phyloP scores from a whole-genome alignment of 2,113 vertebrate genomes.

The Clarias macrocephalus region DNA sequence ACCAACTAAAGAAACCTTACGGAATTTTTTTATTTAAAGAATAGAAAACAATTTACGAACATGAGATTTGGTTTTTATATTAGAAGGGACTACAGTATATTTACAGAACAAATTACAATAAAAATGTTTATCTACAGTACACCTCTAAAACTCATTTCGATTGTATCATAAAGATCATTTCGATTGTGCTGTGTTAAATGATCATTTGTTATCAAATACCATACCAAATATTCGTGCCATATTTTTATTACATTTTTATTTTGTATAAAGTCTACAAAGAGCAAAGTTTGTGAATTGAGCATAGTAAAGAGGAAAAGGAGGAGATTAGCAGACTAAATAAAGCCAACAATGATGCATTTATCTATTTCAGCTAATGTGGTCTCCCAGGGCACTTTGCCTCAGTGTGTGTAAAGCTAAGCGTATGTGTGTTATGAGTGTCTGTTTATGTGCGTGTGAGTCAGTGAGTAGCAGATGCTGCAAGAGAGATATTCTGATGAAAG shows the following conservation, averaged over 20 bases:
- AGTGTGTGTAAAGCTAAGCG: neutral
- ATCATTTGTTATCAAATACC: neutral
- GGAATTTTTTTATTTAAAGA: neutral
- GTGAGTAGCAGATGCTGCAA: slow-evolving; percentile 7
- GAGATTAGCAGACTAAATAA: slow-evolving; percentile 55
- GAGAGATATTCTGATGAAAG: slow-evolving; percentile 25
- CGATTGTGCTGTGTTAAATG: neutral
- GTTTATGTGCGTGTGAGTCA: slow-evolving; percentile 7
- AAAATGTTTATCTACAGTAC: neutral
- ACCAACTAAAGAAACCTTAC: neutral
- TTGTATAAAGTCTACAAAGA: slow-evolving; percentile 10
- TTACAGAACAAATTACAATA: neutral
- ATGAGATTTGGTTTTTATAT: no score
- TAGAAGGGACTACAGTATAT: neutral
- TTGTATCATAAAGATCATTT: neutral
- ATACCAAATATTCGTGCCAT: neutral
- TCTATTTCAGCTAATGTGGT: slow-evolving; percentile 59
- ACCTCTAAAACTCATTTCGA: neutral
- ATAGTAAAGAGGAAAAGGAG: slow-evolving; percentile 46
- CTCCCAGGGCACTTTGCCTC: slow-evolving; percentile 48
- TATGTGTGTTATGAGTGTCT: neutral
- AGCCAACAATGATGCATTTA: slow-evolving; percentile 46
- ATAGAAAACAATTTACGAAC: neutral
- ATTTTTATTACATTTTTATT: neutral
- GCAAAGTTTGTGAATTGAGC: slow-evolving; percentile 42